Evolutionary conservation across 2,888 invertebrate species (phyloP), one percentile per base, ranked within the genome.

Genomic region (Unio pictorum): DNA sequence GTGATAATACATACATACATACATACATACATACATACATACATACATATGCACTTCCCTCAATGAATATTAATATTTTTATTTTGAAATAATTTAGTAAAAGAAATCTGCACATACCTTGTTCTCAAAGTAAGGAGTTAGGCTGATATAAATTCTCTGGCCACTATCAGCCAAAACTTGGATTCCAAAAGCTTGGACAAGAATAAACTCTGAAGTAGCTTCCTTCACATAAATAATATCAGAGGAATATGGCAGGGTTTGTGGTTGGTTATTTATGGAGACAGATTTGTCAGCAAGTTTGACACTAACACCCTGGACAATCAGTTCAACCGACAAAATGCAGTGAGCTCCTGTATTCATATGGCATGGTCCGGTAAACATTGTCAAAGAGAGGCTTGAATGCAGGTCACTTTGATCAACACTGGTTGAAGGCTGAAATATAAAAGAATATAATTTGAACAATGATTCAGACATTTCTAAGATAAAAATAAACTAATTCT

Each of bases 171-270:
- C 74, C 18, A 73, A 30, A 26, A 86, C 68, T 28, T 71, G 62
- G 69, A 83, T 81, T 8, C 83, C 86, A 66, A 81, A 79, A 8
- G 78, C 85, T 58, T 68, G 67, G 20, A 83, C 72, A 63, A 77
- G 60, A 20, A 67, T 68, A 65, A 80, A 80, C 34, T 74, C 61
- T 6, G 79, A 76, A 0, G 84, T 82, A 1, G 75, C 77, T 54
- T 71, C 60, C 67, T 81, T 82, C 17, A 84, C 72, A 65, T 83
- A 75, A 34, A 84, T 45, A 28, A 67, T 56, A n/a, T 58, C 58
- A 45, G 64, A 58, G 23, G 64, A 56, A 55, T 64, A 58, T 18
- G 73, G 73, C 20, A 73, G 34, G 11, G 15, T 8, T 23, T 45
- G 18, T 18, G n/a, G 11, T 3, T 18, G 23, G 26, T 45, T 45